Evolutionary conservation across 1,140 invertebrate species (phyloP).

Genomic region (Papilio xuthus): DNA sequence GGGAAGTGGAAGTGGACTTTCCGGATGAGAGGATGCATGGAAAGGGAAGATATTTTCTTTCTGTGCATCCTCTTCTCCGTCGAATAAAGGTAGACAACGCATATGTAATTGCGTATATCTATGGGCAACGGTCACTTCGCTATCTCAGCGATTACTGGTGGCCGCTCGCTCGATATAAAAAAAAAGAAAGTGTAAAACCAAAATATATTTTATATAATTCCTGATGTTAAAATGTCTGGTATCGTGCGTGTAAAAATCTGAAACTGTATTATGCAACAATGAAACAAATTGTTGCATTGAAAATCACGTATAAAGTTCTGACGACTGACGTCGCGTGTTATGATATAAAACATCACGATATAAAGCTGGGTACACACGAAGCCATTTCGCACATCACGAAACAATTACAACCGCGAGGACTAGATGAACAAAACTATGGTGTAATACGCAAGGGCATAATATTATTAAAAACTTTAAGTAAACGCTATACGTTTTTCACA

Average conservation of each 20-base stretch:
- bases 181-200: not conserved
- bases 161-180: no score
- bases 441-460: slow-evolving; percentile 1
- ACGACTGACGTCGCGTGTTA: slow-evolving; percentile 20
- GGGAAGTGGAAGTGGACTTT: no score
- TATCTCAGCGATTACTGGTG: no score
- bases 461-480: not conserved
- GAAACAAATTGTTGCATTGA: slow-evolving; percentile 21
- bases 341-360: slow-evolving; percentile 15
- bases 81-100: no score
- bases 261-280: slow-evolving; percentile 18
- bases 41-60: no score
- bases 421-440: not conserved
- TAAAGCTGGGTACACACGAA: slow-evolving; percentile 15
- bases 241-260: not conserved
- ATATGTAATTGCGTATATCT: no score
- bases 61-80: no score
- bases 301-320: slow-evolving; percentile 24
- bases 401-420: not conserved
- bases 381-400: not conserved
- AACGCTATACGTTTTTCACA: no score
- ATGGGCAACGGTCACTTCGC: no score
- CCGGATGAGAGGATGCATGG: no score
- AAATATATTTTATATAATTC: not conserved
- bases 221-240: not conserved